Conservation (phyloP, 2,888 invertebrate species). For the Balanococcus diminutus region DNA sequence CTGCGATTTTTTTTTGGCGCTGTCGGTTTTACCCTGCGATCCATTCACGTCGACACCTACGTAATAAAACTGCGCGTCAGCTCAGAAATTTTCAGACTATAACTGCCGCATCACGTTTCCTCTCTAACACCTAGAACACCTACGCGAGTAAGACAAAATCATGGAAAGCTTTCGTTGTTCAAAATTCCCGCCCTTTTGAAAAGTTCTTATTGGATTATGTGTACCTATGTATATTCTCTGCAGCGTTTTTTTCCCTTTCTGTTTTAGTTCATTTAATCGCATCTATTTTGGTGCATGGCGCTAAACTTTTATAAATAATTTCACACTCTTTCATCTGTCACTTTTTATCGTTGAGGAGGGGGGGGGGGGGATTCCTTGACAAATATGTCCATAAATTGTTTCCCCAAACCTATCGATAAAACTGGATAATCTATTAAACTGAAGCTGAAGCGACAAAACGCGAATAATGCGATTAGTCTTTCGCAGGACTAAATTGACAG, state of each 20-base stretch:
- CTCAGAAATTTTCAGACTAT: slow-evolving; percentile 21
- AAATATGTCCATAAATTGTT: background rate
- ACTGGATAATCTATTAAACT: background rate
- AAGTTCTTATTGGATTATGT: background rate
- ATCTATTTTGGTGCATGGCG: background rate
- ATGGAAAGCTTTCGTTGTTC: background rate
- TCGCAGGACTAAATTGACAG: slow-evolving; percentile 12
- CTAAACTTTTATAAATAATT: background rate
- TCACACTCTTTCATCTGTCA: background rate
- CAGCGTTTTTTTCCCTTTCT: background rate
- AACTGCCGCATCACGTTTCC: background rate
- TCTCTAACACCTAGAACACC: slow-evolving; percentile 9
- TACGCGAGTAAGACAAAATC: background rate
- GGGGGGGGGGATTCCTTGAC: background rate
- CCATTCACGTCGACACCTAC: slow-evolving; percentile 23
- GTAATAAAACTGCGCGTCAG: slow-evolving; percentile 35
- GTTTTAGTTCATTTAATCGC: background rate
- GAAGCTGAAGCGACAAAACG: slow-evolving; percentile 2
- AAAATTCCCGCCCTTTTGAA: background rate
- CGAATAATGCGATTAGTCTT: background rate
- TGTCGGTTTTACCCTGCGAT: background rate
- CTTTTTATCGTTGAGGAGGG: background rate
- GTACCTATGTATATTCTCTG: background rate
- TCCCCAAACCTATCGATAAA: background rate
- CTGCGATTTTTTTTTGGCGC: slow-evolving; percentile 17